phyloP scores from a whole-genome alignment of 1,140 invertebrate genomes.

The Atta cephalotes region DNA sequence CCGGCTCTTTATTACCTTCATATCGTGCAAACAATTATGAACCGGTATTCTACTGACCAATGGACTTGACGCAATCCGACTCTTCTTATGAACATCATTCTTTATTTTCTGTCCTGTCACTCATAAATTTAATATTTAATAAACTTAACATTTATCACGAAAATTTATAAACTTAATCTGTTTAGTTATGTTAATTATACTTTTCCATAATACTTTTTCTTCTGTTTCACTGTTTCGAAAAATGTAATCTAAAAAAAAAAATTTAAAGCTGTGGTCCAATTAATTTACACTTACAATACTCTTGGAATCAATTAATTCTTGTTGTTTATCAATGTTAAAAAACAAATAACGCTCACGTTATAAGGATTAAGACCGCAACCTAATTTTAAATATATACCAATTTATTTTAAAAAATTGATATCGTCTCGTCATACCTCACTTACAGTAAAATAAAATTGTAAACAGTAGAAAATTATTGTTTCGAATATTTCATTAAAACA shows the following conservation, averaged over 20 bases:
- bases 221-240: neutral
- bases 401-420: neutral
- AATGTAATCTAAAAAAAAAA: no score
- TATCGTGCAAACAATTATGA: conserved; percentile 46
- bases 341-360: no score
- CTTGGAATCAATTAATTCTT: no score
- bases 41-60: conserved; percentile 47
- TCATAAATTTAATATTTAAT: no score
- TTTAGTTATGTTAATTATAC: neutral
- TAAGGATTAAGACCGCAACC: no score
- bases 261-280: neutral
- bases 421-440: neutral
- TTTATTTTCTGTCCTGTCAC: neutral
- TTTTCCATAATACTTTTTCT: neutral
- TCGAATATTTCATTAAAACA: neutral
- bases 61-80: conserved; percentile 31
- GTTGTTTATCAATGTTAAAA: no score
- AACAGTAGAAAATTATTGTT: neutral
- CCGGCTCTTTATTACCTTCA: conserved; percentile 73
- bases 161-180: neutral
- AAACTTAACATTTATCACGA: conserved; percentile 1
- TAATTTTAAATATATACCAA: neutral
- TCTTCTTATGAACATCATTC: conserved; percentile 26
- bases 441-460: neutral
- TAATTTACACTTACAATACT: no score